A percentile compares a stretch with the other conserved stretches of the same genome.
Evolutionary conservation across 1,140 invertebrate genomes (phyloP).

Genomic region (Probaryconus sp.): DNA sequence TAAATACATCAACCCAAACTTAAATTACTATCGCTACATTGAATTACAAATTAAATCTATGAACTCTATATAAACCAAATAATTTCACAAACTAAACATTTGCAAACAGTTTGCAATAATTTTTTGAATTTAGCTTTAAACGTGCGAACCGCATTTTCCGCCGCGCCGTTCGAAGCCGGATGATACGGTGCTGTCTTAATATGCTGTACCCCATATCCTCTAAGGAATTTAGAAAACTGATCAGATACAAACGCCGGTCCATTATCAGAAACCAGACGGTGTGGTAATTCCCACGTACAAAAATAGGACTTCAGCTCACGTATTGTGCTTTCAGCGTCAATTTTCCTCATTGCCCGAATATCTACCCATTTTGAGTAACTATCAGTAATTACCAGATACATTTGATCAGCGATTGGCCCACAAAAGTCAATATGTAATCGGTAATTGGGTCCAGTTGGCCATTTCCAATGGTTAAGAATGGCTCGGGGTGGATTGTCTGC

Average conservation of each 20-base stretch:
- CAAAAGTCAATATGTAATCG: conserved; percentile 66
- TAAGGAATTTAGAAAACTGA: too few species aligned
- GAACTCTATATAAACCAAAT: too few species aligned
- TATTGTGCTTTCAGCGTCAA: conserved; percentile 41
- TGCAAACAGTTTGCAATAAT: too few species aligned
- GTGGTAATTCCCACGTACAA: conserved; percentile 48
- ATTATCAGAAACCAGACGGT: conserved; percentile 47
- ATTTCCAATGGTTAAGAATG: too few species aligned
- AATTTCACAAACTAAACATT: too few species aligned
- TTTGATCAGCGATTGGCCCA: conserved; percentile 58
- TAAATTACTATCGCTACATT: too few species aligned
- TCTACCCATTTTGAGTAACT: conserved; percentile 62
- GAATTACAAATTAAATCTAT: too few species aligned
- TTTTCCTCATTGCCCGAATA: conserved; percentile 46
- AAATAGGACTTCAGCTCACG: conserved; percentile 49
- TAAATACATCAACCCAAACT: too few species aligned
- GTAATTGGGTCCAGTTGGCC: conserved; percentile 45
- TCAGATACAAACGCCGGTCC: conserved; percentile 41
- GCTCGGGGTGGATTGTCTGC: too few species aligned
- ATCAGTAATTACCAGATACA: conserved; percentile 63
- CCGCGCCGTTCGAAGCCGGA: conserved; percentile 38
- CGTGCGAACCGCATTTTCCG: conserved; percentile 37
- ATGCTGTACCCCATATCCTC: conserved; percentile 31
- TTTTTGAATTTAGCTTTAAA: conserved; percentile 46
- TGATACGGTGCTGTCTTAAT: conserved; percentile 39